Percentiles rank a stretch among this genome's conserved stretches.
Evolutionary conservation across 2,888 invertebrate species (phyloP).

Genomic region (Unio delphinus): DNA sequence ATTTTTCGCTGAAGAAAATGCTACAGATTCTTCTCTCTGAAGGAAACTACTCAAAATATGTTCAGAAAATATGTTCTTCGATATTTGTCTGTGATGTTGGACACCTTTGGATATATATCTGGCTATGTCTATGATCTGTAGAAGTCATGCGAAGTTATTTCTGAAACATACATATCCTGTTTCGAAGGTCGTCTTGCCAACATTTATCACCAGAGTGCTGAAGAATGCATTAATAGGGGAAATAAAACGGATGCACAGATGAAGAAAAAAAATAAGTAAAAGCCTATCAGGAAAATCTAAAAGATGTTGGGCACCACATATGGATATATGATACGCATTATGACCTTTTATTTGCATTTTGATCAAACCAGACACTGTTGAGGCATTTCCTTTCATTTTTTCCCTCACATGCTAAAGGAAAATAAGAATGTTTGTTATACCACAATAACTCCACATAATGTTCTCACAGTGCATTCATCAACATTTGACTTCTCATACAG

Average conservation of each 20-base stretch:
- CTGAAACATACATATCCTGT: neutral
- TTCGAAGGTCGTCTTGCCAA: constrained; percentile 7
- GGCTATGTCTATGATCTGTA: too few species aligned
- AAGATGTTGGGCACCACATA: neutral
- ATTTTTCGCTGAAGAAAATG: constrained; percentile 1
- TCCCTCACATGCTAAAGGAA: neutral
- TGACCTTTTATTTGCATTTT: constrained; percentile 2
- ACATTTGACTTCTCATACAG: neutral
- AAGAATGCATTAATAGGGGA: neutral
- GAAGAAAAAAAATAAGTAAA: neutral
- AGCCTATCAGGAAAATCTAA: too few species aligned
- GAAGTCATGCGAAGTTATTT: too few species aligned
- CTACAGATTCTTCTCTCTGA: too few species aligned
- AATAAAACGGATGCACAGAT: neutral
- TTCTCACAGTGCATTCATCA: constrained; percentile 1
- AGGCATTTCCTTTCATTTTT: constrained; percentile 6
- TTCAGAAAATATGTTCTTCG: too few species aligned
- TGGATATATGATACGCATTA: constrained; percentile 9
- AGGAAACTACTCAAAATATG: too few species aligned
- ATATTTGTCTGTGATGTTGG: too few species aligned
- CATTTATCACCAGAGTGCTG: constrained; percentile 7
- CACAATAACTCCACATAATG: constrained; percentile 2
- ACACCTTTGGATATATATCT: too few species aligned
- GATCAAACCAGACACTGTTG: neutral
- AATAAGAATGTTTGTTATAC: constrained; percentile 2